phyloP scores from a whole-genome alignment of 1,140 invertebrate species.

The Psix sp. region DNA sequence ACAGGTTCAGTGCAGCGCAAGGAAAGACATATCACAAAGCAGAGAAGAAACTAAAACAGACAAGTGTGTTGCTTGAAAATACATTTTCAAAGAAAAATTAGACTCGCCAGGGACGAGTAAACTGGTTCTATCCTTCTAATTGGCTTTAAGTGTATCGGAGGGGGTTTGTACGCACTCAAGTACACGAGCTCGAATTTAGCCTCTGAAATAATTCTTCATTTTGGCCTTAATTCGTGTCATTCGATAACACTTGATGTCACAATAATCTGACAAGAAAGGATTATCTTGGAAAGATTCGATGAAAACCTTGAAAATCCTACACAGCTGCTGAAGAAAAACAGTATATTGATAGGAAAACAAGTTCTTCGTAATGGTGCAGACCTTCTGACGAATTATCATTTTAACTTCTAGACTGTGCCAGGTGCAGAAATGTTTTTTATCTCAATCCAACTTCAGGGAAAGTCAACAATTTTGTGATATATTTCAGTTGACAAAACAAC shows the following conservation, averaged over 20 bases:
- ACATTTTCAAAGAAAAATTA: conserved; percentile 18
- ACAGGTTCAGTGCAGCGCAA: conserved; percentile 29
- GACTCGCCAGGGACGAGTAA: conserved; percentile 1
- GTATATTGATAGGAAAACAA: no score
- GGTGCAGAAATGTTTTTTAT: no score
- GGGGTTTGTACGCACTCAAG: not conserved
- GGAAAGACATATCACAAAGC: conserved; percentile 20
- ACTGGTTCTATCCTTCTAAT: conserved; percentile 7
- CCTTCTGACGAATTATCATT: no score
- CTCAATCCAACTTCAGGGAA: no score
- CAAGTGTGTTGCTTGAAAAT: conserved; percentile 28
- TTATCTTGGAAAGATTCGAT: not conserved
- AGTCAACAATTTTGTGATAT: no score
- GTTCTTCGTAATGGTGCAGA: no score
- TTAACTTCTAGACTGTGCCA: no score
- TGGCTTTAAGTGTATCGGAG: no score
- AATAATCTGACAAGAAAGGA: conserved; percentile 13
- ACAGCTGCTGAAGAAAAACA: no score
- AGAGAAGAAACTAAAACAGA: conserved; percentile 25
- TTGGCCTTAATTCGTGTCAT: conserved; percentile 13
- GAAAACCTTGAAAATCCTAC: conserved; percentile 21
- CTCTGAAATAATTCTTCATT: conserved; percentile 5
- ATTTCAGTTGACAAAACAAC: no score
- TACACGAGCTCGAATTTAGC: conserved; percentile 8
- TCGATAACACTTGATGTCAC: conserved; percentile 18